Conservation (phyloP, 2,888 invertebrate species). For the Pristionchus arcanus region DNA sequence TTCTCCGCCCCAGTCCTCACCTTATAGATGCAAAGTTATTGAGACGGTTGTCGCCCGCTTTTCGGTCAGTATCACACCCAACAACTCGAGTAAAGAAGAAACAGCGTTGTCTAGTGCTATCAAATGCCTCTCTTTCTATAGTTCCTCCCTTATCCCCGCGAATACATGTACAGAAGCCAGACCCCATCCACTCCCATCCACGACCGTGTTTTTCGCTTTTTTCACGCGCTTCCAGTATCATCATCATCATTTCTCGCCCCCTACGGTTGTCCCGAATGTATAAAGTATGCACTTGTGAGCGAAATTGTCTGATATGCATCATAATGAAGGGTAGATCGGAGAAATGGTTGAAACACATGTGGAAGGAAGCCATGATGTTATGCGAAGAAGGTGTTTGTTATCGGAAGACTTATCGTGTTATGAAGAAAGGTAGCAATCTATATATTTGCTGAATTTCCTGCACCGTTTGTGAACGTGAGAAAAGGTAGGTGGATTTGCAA, state of each 20-base stretch:
- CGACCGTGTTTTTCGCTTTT: constrained; percentile 26
- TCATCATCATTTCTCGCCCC: neutral
- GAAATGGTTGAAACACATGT: neutral
- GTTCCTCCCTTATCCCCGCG: neutral
- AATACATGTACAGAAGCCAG: constrained; percentile 50
- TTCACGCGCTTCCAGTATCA: neutral
- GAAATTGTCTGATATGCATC: neutral
- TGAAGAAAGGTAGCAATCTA: too few species aligned
- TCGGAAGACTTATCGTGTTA: too few species aligned
- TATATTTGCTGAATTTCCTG: neutral
- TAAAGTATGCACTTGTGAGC: constrained; percentile 40
- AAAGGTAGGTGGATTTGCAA: too few species aligned
- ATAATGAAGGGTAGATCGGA: neutral
- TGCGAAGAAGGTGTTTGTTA: neutral
- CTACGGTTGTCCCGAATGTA: constrained; percentile 38
- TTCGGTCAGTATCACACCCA: constrained; percentile 19
- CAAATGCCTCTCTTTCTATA: constrained; percentile 12
- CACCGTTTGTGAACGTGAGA: too few species aligned
- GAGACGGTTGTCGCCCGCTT: neutral
- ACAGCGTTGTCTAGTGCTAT: constrained; percentile 1
- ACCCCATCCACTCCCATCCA: constrained; percentile 3
- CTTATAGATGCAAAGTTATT: constrained; percentile 25
- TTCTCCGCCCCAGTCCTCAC: neutral
- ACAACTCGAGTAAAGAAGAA: constrained; percentile 18
- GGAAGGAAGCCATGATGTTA: neutral